A percentile compares a stretch with the other conserved stretches of the same genome.
phyloP scores from a whole-genome alignment of 2,797 vertebrate genomes.

The Poecilia wingei region DNA sequence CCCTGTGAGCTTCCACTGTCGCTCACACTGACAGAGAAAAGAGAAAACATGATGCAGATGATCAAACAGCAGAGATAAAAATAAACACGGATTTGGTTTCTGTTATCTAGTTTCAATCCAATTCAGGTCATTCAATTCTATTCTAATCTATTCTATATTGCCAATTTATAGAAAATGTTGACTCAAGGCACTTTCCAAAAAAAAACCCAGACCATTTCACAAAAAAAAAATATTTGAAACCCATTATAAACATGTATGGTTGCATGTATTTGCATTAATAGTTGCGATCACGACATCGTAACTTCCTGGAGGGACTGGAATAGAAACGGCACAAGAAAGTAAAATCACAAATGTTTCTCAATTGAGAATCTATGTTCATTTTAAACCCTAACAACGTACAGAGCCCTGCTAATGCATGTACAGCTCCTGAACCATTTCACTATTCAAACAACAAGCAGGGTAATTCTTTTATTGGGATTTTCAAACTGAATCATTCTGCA shows the following conservation, averaged over 20 bases:
- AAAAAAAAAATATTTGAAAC: too few relatives aligned
- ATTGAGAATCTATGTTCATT: not conserved
- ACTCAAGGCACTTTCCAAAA: too few relatives aligned
- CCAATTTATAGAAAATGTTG: too few relatives aligned
- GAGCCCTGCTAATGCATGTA: not conserved
- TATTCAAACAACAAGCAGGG: not conserved
- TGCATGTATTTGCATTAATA: not conserved
- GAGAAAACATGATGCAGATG: not conserved
- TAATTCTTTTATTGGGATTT: not conserved
- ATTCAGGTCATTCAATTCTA: too few relatives aligned
- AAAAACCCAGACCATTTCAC: too few relatives aligned
- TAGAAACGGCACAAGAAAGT: not conserved
- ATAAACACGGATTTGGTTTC: not conserved
- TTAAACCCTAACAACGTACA: too few relatives aligned
- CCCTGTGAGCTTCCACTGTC: slow-evolving; percentile 98
- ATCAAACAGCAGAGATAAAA: not conserved
- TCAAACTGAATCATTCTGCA: not conserved
- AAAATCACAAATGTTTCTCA: not conserved
- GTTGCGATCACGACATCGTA: too few relatives aligned
- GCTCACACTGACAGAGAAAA: slow-evolving; percentile 84
- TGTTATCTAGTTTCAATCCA: not conserved
- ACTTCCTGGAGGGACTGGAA: too few relatives aligned
- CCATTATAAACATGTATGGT: not conserved
- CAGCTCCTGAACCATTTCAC: not conserved
- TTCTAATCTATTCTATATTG: too few relatives aligned